Percentiles rank a stretch among this genome's conserved stretches.
Evolutionary conservation across 1,140 invertebrate species (phyloP).

Genomic region (Caenorhabditis latens): DNA sequence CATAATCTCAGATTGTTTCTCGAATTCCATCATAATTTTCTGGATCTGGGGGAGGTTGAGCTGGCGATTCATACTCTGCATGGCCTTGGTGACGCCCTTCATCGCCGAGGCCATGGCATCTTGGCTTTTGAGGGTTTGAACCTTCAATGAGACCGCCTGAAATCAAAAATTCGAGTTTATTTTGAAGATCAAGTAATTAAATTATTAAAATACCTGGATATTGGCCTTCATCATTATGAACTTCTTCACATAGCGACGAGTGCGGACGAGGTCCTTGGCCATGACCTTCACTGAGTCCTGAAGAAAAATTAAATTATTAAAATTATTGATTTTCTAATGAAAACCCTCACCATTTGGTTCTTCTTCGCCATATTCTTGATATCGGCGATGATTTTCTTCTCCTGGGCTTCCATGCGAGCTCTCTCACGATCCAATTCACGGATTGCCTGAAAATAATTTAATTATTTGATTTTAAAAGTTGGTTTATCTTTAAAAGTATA

Average conservation of each 20-base stretch:
- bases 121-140: slow-evolving; percentile 96
- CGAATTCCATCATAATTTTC: slow-evolving; percentile 98
- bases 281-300: slow-evolving; percentile 99
- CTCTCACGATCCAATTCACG: slow-evolving; percentile 81
- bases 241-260: slow-evolving; percentile 93
- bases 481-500: background rate
- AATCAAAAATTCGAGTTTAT: background rate
- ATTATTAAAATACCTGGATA: slow-evolving; percentile 81
- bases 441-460: slow-evolving; percentile 83
- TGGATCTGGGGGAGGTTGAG: slow-evolving; percentile 98
- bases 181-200: too few relatives aligned
- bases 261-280: slow-evolving; percentile 98
- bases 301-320: slow-evolving; percentile 67
- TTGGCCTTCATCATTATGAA: slow-evolving; percentile 99
- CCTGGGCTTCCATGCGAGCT: slow-evolving; percentile 94
- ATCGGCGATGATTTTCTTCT: slow-evolving; percentile 97
- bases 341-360: slow-evolving; percentile 90
- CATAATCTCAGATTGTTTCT: slow-evolving; percentile 99
- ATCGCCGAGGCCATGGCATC: slow-evolving; percentile 98
- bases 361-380: slow-evolving; percentile 99
- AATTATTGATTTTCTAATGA: slow-evolving; percentile 10
- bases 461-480: background rate
- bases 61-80: slow-evolving; percentile 96
- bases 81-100: slow-evolving; percentile 98
- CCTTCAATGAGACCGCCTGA: slow-evolving; percentile 95